Base-by-base conservation (phyloP, 2,113 vertebrate genomes). In the Elaphurus davidianus region DNA sequence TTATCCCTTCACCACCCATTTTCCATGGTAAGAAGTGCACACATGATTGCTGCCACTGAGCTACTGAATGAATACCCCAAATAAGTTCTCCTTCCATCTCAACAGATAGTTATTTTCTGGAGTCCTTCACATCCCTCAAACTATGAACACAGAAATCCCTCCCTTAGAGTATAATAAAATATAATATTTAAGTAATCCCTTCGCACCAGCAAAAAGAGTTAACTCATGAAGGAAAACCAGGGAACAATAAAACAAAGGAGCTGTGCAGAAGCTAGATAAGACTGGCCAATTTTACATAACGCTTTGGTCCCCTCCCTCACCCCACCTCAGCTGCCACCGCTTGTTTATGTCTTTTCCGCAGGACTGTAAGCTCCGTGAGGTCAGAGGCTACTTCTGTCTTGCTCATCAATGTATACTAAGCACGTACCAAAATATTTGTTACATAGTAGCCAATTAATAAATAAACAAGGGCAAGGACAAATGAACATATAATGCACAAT, bases 251-350 rank as follows among this genome's bases (percentile, higher is more conserved):
- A 64, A 33, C 10, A 45, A 33, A 50, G 45, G 3, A 23, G 62
- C 54, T 62, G 30, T 36, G 43, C 13, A 71, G 88, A 71, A 25
- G 50, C 27, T 15, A 33, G 47, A n/a, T 21, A 3, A 67, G 78
- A 74, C n/a, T 3, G 3, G 21, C 50, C 13, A 2, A 2, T 5
- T 55, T 45, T 30, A 36, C 0, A 7, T 5, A 57, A 33, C 0
- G 3, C 7, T 64, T 28, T 57, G 64, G 36, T 55, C 30, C 45
- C 45, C 81, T 81, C 57, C 57, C 7, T 19, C 40, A 36, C 52
- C 28, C 40, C 2, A 11, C 25, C 10, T 43, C 33, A 28, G 87
- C 40, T 27, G 59, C 50, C 57, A 52, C 43, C 13, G 10, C 40
- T 64, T 8, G 13, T 33, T 79, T 52, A 19, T 40, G 9, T 25